Percentiles rank a stretch among this genome's conserved stretches.
Conservation (phyloP, 1,140 invertebrate species). For the Caerostris extrusa region DNA sequence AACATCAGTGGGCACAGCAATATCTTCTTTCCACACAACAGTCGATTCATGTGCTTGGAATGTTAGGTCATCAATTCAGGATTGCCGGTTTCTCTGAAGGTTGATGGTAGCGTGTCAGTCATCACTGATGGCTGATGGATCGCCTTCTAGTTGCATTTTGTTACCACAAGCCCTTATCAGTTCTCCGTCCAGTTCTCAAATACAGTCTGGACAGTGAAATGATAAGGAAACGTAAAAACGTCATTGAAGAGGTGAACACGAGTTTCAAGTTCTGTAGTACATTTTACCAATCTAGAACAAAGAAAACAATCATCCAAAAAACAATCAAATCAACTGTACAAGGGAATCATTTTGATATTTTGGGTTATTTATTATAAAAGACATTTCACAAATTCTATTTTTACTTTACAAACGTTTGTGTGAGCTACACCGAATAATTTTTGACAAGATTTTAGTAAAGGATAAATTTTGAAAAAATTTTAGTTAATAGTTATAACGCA, state of each 20-base stretch:
- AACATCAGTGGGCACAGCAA: too few relatives aligned
- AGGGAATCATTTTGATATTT: too few relatives aligned
- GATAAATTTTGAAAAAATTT: too few relatives aligned
- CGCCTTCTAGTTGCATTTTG: slow-evolving; percentile 12
- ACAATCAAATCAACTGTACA: too few relatives aligned
- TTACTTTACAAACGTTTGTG: too few relatives aligned
- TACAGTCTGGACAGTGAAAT: slow-evolving; percentile 81
- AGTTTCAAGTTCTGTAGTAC: neutral
- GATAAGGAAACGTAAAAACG: slow-evolving; percentile 80
- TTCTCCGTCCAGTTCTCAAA: slow-evolving; percentile 81
- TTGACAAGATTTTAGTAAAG: too few relatives aligned
- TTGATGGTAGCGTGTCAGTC: neutral
- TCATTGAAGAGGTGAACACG: neutral
- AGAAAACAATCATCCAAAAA: neutral
- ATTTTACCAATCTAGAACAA: too few relatives aligned
- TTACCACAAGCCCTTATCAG: slow-evolving; percentile 81
- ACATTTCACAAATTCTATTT: too few relatives aligned
- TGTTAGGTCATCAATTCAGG: neutral
- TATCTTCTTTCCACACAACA: neutral
- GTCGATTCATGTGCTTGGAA: neutral
- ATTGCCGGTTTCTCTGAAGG: neutral
- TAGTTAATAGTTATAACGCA: too few relatives aligned
- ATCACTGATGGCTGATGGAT: neutral
- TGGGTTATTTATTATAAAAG: too few relatives aligned
- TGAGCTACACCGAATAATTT: too few relatives aligned